Evolutionary conservation across 2,113 vertebrate species (phyloP).

Genomic region (Aythya baeri): DNA sequence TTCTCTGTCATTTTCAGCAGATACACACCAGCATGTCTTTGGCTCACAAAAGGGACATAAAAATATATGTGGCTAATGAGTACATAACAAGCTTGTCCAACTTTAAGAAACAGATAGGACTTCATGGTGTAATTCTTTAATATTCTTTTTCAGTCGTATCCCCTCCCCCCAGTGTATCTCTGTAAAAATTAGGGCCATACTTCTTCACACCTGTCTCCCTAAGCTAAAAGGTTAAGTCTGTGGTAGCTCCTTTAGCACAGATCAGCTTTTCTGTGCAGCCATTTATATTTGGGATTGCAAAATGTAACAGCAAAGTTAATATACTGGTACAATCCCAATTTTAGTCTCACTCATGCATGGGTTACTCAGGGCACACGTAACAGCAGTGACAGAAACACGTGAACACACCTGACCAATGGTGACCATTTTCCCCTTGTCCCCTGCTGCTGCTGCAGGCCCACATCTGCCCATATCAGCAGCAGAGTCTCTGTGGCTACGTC

Average conservation of each 20-base stretch:
- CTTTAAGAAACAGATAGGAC: neutral
- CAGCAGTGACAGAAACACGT: neutral
- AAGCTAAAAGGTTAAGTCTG: neutral
- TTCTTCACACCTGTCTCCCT: neutral
- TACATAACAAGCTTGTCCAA: neutral
- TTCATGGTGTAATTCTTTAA: neutral
- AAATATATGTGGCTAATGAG: neutral
- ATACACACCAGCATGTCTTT: neutral
- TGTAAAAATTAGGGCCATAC: neutral
- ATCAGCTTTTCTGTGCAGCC: neutral
- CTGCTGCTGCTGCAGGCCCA: neutral
- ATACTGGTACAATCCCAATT: neutral
- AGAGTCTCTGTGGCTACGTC: neutral
- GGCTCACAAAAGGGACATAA: neutral
- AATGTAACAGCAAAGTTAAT: neutral
- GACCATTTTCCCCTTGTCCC: neutral
- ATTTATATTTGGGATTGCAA: neutral
- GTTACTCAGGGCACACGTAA: neutral
- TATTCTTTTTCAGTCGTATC: neutral
- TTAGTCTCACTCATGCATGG: neutral
- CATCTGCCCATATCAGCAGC: neutral
- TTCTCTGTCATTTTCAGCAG: neutral
- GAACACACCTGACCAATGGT: accelerated
- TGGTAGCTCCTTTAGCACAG: neutral
- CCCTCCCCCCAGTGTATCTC: neutral